Base-by-base conservation (phyloP, 2,888 invertebrate species). In the Eulithis testata region DNA sequence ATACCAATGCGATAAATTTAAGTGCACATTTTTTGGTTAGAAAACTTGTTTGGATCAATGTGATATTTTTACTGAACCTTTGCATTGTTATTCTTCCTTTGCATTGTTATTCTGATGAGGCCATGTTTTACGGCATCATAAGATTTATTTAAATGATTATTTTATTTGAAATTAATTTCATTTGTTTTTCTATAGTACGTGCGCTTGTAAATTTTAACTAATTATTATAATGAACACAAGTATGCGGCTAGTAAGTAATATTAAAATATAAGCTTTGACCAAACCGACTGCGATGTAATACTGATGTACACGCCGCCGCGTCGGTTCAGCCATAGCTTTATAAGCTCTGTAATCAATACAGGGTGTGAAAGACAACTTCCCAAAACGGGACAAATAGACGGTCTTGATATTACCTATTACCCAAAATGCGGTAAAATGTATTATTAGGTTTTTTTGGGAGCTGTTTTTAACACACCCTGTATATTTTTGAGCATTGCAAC, bases 201-300 rank as follows among this genome's bases (percentile, higher is more conserved):
- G 52, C 45, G 52, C 52, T 21, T 56, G 12, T 62, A 37, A 14
- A 59, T 47, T 59, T 58, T 43, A 65, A 56, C 45, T 51, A 56
- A 64, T 53, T 60, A 65, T 44, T 37, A 37, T 56, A 60, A 60
- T 63, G 63, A 63, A 65, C 60, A 65, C 65, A 65, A 56, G 51
- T 55, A 12, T 21, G 52, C 45, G 12, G 56, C 51, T 50, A 61
- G 45, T 53, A 44, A 56, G 50, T 61, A 43, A 43, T 49, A 55
- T 49, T 47, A 49, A 60, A 54, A 6, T 12, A 8, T 37, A 51
- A 56, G 45, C 56, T 56, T 31, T 12, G 36, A 11, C 9, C 44
- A 59, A 59, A 59, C 58, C 49, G 58, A 50, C 49, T 27, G 51
- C 51, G 11, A 6, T 12, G 12, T 4, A 21, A 21, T 1, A 21